Percentiles rank a stretch among this genome's conserved stretches.
Conservation (phyloP, 2,888 invertebrate species). For the Arge pagana region DNA sequence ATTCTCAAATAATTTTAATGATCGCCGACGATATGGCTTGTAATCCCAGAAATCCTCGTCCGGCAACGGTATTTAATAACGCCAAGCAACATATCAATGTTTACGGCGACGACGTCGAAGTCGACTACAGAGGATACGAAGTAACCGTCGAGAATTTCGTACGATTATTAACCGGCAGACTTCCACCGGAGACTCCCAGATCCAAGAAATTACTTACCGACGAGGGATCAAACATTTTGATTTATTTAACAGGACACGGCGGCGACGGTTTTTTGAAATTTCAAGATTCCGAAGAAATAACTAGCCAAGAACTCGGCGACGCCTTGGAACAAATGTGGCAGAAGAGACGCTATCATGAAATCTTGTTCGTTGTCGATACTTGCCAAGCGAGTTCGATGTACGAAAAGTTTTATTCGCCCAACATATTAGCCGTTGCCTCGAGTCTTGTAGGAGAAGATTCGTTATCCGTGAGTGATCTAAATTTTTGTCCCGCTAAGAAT, state of each 20-base stretch:
- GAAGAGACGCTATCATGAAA: constrained; percentile 96
- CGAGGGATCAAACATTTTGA: constrained; percentile 94
- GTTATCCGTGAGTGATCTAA: constrained; percentile 72
- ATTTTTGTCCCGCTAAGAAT: not conserved
- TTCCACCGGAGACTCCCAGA: constrained; percentile 90
- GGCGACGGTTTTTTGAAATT: constrained; percentile 99
- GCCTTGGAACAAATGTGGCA: constrained; percentile 99
- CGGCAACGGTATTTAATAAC: constrained; percentile 97
- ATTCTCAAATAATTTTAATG: constrained; percentile 98
- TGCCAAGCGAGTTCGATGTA: constrained; percentile 99
- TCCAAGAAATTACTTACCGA: constrained; percentile 95
- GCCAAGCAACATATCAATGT: constrained; percentile 98
- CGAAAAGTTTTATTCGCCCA: constrained; percentile 96
- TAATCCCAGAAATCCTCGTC: constrained; percentile 95
- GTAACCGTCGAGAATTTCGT: constrained; percentile 99
- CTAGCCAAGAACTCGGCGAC: constrained; percentile 97
- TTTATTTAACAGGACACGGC: constrained; percentile 96
- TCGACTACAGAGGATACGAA: constrained; percentile 94
- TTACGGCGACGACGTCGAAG: constrained; percentile 99
- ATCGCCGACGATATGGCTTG: constrained; percentile 99
- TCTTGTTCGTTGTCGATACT: constrained; percentile 98
- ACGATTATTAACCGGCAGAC: constrained; percentile 89
- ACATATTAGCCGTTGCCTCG: constrained; percentile 95
- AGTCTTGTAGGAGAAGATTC: constrained; percentile 99
- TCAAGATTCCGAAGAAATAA: constrained; percentile 98